phyloP scores from a whole-genome alignment of 2,797 vertebrate species.

The Podarcis lilfordi region DNA sequence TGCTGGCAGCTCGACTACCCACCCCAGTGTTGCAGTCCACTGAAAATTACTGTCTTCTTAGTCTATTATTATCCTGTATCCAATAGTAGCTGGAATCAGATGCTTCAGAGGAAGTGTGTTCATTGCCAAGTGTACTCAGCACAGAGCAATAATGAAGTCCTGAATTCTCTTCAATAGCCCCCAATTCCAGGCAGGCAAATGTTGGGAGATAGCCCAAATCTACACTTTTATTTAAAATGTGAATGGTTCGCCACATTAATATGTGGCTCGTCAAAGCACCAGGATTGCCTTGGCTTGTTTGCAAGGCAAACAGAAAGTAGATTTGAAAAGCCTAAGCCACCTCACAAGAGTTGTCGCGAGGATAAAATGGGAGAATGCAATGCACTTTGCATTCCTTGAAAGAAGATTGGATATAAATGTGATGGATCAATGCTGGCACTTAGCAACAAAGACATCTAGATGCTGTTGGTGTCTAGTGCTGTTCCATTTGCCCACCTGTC shows the following conservation, averaged over 20 bases:
- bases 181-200: not conserved
- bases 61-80: conserved; percentile 15
- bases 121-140: conserved; percentile 8
- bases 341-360: not conserved
- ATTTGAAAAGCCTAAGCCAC: not conserved
- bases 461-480: no score
- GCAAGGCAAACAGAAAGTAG: not conserved
- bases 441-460: not conserved
- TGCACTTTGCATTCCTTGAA: not conserved
- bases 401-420: not conserved
- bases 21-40: not conserved
- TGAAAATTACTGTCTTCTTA: not conserved
- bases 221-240: conserved; percentile 15
- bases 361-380: not conserved
- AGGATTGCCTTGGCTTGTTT: not conserved
- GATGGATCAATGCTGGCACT: not conserved
- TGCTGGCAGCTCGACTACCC: not conserved
- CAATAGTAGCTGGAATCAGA: conserved; percentile 9
- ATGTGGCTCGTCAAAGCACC: not conserved
- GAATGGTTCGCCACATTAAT: not conserved
- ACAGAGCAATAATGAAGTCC: conserved; percentile 17
- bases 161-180: conserved; percentile 11
- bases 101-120: not conserved
- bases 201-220: conserved; percentile 10
- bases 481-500: no score